Evolutionary conservation across 2,113 vertebrate species (phyloP).

Genomic region (Grus americana): DNA sequence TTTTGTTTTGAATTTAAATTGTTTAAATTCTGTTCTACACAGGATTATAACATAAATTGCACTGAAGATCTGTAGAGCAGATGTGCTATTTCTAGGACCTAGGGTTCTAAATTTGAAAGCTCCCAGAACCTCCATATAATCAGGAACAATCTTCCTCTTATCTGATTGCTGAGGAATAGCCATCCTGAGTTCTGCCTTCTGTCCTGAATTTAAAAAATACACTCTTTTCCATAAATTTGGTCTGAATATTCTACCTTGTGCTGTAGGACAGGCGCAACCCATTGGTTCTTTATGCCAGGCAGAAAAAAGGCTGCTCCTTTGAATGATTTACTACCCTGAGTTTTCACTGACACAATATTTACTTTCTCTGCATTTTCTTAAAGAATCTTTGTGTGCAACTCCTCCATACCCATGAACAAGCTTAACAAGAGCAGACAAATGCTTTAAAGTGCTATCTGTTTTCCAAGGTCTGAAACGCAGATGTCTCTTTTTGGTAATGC

Average conservation of each 20-base stretch:
- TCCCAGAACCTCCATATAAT: neutral
- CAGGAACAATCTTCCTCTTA: neutral
- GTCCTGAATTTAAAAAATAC: neutral
- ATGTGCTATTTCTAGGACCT: neutral
- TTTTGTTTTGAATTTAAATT: neutral
- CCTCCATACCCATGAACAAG: slow-evolving; percentile 50
- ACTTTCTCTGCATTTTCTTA: slow-evolving; percentile 41
- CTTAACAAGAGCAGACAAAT: slow-evolving; percentile 55
- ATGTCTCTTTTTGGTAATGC: slow-evolving; percentile 73
- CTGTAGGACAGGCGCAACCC: neutral
- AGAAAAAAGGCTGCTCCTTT: neutral
- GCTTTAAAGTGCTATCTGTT: slow-evolving; percentile 63
- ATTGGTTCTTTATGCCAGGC: neutral
- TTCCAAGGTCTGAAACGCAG: slow-evolving; percentile 68
- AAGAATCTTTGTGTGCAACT: slow-evolving; percentile 56
- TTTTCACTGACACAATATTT: slow-evolving; percentile 3
- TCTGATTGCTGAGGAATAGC: neutral
- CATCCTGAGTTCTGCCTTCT: neutral
- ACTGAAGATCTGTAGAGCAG: neutral
- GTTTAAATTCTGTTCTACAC: neutral
- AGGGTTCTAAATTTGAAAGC: neutral
- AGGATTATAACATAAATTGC: neutral
- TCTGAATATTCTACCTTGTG: neutral
- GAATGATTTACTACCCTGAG: neutral
- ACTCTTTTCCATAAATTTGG: neutral